A percentile compares a stretch with the other conserved stretches of the same genome.
Conservation (phyloP, 2,113 vertebrate species). For the Grus americana region DNA sequence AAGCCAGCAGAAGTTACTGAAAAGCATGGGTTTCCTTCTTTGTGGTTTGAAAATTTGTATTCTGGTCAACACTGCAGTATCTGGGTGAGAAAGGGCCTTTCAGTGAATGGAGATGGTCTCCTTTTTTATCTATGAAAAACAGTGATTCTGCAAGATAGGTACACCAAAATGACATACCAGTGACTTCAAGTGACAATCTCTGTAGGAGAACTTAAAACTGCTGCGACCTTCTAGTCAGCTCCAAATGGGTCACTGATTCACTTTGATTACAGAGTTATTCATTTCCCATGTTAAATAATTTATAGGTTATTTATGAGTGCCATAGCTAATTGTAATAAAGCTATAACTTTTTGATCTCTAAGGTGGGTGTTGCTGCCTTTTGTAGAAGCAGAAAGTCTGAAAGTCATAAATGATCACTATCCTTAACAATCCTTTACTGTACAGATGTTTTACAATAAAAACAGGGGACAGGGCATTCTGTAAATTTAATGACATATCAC, state of each 20-base stretch:
- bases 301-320: not conserved
- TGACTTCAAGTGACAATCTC: not conserved
- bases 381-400: not conserved
- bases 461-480: not conserved
- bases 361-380: not conserved
- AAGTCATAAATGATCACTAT: not conserved
- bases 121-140: not conserved
- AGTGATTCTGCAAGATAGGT: not conserved
- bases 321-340: not conserved
- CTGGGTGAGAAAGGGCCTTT: not conserved
- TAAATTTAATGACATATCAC: conserved; percentile 12
- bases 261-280: not conserved
- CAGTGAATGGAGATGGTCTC: not conserved
- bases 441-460: conserved; percentile 19
- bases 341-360: not conserved
- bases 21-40: not conserved
- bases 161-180: not conserved
- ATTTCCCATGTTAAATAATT: not conserved
- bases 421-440: not conserved
- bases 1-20: not conserved
- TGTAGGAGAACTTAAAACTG: not conserved
- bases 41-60: not conserved
- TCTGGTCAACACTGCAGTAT: not conserved
- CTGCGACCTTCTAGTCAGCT: not conserved
- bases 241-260: not conserved